Base-by-base conservation (phyloP, 1,140 invertebrate species). In the Rhynchophorus ferrugineus region DNA sequence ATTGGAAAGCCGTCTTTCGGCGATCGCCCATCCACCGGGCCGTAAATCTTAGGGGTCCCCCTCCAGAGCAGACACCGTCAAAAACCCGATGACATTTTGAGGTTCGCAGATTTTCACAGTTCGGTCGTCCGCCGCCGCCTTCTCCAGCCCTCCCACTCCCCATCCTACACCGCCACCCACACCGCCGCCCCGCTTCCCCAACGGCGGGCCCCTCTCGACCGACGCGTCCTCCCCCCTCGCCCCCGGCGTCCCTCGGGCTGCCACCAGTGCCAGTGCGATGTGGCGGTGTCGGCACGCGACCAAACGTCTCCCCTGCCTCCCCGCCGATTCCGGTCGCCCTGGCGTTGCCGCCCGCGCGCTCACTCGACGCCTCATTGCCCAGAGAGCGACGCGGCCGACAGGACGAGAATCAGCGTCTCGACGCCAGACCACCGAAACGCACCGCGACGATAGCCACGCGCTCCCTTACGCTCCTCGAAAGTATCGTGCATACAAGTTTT, bases 221-320 rank as follows among this genome's bases (percentile, higher is more conserved):
- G 13, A 5, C 37, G 3, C 37, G 5, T 38, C 18, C 13, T 38
- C 37, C 37, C 37, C 13, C 24, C 24, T 29, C 24, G 24, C 24
- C 24, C 24, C 5, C 5, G 5, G 5, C 11, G 5, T 11, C 24
- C 11, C 24, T 6, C 24, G 5, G 5, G 5, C 5, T 29, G 24
- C 24, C 24, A 29, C 11, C 24, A 11, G 24, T 29, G 44, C 54
- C 54, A 55, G 53, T 58, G 61, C 52, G 63, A 63, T 65, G 64
- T 66, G 65, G 65, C 61, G 65, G 65, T 69, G 65, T 68, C 67
- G 67, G 67, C 67, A 69, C 67, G 67, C 67, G 67, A 69, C 67
- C 63, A 65, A 69, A 67, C 57, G 50, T 57, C 42, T 57, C 55
- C 46, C 35, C 39, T 48, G 54, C 44, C 56, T 41, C 54, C 39